phyloP scores from a whole-genome alignment of 2,888 invertebrate genomes.

The Ceratothoa steindachneri region DNA sequence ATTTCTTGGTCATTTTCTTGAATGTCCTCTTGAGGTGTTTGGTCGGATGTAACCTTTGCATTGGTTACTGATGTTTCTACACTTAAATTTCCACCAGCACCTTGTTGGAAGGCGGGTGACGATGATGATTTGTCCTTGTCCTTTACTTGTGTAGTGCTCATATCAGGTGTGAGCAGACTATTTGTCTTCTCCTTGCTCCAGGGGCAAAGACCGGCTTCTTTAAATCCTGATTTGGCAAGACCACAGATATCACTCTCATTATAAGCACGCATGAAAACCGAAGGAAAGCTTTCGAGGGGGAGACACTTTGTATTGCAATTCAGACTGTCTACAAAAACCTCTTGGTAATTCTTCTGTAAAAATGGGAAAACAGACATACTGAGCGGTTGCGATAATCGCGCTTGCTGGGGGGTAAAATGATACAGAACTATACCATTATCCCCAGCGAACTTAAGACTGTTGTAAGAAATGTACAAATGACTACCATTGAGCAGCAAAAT shows the following conservation, averaged over 20 bases:
- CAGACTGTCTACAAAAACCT: background rate
- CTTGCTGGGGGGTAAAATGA: background rate
- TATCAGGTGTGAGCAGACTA: background rate
- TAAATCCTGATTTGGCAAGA: background rate
- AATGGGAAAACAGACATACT: background rate
- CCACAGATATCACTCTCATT: background rate
- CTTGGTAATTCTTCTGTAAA: background rate
- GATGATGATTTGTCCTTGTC: too few relatives aligned
- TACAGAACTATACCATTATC: background rate
- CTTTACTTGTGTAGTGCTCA: background rate
- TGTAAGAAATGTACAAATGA: background rate
- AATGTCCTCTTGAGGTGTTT: too few relatives aligned
- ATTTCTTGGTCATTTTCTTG: too few relatives aligned
- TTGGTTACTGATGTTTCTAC: background rate
- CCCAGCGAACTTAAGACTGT: background rate
- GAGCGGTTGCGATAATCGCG: background rate
- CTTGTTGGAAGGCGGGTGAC: background rate
- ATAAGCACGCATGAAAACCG: background rate
- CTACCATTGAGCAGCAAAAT: background rate
- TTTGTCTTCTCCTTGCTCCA: too few relatives aligned
- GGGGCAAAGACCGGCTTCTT: background rate
- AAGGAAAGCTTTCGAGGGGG: background rate
- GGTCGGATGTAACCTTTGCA: background rate
- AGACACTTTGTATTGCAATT: background rate
- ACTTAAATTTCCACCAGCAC: background rate